Base-by-base conservation (phyloP, 30 jellyfish, hydroid and myxozoan genomes). In the Aurelia aurita complex sp. Pacific region DNA sequence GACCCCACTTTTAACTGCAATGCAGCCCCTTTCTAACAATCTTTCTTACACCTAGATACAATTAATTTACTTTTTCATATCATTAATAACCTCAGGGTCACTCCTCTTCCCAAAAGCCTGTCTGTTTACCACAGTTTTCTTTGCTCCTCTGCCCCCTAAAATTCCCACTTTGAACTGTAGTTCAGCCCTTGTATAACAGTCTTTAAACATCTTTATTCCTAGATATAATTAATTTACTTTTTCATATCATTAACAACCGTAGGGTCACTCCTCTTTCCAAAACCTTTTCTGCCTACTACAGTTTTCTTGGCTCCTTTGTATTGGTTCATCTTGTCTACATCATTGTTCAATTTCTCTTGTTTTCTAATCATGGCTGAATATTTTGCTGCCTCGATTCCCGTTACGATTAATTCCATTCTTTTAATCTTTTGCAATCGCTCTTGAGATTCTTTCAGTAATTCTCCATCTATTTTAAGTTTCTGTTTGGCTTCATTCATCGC, bases 341-440 rank as follows among this genome's bases (percentile, higher is more conserved):
- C 93, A 18, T 14, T 65, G 2, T 53, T 74, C 73, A 76, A 57
- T 19, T 67, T 86, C 5, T 55, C 95, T 23, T 79, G 88, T 33
- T 69, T 77, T 34, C 95, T 67, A 35, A 40, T 66, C 88, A 77
- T 12, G 10, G 98, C 98, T 5, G 89, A 81, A 70, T 50, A 94
- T 51, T 94, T 94, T 5, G 98, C 98, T 4, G 90, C 98, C 69
- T 94, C 98, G 14, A 94, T 89, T 38, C 94, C 96, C 0, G 98
- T 94, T 6, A 87, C 98, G 7, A 94, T 79, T 71, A 88, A 59
- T 79, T 94, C 98, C 98, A 94, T 94, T 79, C 84, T 73, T 75
- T 84, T 85, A 2, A 94, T 83, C 71, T 94, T 94, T n/a, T 76
- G 88, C 57, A 94, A 66, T 17, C 98, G 86, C 63, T 94, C 98